Conservation (phyloP, 2,888 invertebrate genomes). For the Cephus spinipes region DNA sequence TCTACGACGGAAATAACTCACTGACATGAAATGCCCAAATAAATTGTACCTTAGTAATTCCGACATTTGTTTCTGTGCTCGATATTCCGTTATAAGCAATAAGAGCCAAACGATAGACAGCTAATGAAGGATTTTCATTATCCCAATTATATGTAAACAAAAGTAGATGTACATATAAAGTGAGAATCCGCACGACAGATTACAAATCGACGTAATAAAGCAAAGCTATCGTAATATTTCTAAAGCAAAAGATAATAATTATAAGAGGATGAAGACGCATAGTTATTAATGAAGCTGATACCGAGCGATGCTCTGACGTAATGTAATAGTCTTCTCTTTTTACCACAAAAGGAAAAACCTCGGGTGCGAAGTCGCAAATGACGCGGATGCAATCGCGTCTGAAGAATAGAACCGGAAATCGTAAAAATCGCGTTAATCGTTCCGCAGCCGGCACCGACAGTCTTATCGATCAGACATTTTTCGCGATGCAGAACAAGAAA, state of each 20-base stretch:
- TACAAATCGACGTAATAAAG: neutral
- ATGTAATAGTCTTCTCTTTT: neutral
- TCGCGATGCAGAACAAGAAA: neutral
- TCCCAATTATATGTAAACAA: neutral
- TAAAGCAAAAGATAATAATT: neutral
- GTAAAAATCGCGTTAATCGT: neutral
- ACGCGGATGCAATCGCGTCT: neutral
- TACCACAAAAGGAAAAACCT: neutral
- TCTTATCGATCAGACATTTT: neutral
- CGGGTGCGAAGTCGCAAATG: neutral
- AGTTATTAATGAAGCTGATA: neutral
- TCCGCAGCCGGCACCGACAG: neutral
- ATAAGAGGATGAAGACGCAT: neutral
- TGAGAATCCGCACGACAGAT: neutral
- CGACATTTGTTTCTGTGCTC: neutral
- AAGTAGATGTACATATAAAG: neutral
- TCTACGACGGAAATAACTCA: slow-evolving; percentile 28
- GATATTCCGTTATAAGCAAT: neutral
- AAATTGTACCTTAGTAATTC: neutral
- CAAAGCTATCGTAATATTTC: neutral
- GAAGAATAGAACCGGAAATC: neutral
- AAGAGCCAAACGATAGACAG: neutral
- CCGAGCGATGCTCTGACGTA: neutral
- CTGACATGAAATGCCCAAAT: slow-evolving; percentile 26
- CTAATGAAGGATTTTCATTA: neutral